Evolutionary conservation across 1,140 invertebrate genomes (phyloP), one percentile per base, ranked within the genome.

Genomic region (Megalopta genalis): DNA sequence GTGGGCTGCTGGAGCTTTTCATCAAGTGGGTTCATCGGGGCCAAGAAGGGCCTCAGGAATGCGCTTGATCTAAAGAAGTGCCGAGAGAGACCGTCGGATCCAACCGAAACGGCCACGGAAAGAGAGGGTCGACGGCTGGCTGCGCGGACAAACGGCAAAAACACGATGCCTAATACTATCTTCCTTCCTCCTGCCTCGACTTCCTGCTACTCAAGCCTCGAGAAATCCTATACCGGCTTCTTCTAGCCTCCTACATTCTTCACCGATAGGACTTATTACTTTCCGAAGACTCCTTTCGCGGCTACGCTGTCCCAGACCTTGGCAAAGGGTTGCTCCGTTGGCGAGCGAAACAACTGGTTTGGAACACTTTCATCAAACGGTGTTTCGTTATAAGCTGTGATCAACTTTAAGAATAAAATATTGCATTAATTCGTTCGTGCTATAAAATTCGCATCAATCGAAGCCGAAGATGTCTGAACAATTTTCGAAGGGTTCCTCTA

Each of bases 1-100:
- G 86, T 89, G 82, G 85, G 85, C 81, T 83, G 87, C 87, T 64
- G 49, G 80, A 84, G 87, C 87, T 90, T 91, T 92, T 89, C 90
- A 91, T 91, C 90, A 90, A 90, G 90, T 83, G 88, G 83, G 90
- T 92, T 92, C 90, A 91, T 92, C 91, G 90, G 86, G 90, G 90
- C 90, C 90, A 92, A 86, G 84, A 87, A 77, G 83, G 86, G 81
- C 82, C 86, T 81, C 82, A 76, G 81, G 88, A 92, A 91, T 92
- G 90, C 84, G 85, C 81, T 75, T 80, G 86, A 86, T 89, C 88
- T 84, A 83, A 91, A 91, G 85, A 88, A 89, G 81, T 86, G 81
- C 75, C 52, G 86, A 84, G 81, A 84, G 82, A 86, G 83, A 73
- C 70, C 79, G 75, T 27, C 27, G 74, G 46, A 84, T 71, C 74